Evolutionary conservation across 2,797 vertebrate species (phyloP).

Genomic region (Oophaga sylvatica): DNA sequence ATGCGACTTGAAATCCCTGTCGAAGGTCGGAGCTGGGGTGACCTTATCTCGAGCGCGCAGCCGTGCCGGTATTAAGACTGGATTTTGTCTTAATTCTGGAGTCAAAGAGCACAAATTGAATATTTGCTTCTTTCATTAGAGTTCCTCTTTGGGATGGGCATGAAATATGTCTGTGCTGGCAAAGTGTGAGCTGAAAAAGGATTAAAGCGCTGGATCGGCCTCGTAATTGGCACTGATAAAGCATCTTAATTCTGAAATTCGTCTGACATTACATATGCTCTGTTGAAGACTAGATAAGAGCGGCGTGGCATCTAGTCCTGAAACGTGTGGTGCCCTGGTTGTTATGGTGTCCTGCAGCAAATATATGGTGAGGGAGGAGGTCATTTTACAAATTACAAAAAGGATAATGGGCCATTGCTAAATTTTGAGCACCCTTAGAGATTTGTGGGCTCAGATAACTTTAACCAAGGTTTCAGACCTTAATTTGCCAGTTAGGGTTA

Average conservation of each 20-base stretch:
- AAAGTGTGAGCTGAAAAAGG: conserved; percentile 42
- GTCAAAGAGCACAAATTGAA: conserved; percentile 62
- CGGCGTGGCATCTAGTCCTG: background rate
- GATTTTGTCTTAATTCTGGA: conserved; percentile 50
- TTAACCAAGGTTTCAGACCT: no score
- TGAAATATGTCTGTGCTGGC: background rate
- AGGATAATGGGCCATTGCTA: no score
- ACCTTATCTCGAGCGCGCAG: conserved; percentile 33
- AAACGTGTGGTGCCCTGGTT: background rate
- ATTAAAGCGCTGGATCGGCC: conserved; percentile 18
- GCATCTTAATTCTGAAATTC: background rate
- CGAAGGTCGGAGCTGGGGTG: conserved; percentile 32
- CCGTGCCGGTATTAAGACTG: conserved; percentile 29
- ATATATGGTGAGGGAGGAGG: background rate
- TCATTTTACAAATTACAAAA: background rate
- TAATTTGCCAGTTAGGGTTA: no score
- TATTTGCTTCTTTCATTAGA: conserved; percentile 53
- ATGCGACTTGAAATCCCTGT: conserved; percentile 49
- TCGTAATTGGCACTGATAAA: conserved; percentile 32
- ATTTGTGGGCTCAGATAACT: no score
- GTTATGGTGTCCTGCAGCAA: background rate
- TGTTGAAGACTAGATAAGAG: conserved; percentile 1
- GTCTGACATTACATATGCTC: conserved; percentile 19
- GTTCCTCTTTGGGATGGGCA: background rate
- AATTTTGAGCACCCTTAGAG: no score